phyloP scores from a whole-genome alignment of 2,113 vertebrate species.

The Tauraco erythrolophus region DNA sequence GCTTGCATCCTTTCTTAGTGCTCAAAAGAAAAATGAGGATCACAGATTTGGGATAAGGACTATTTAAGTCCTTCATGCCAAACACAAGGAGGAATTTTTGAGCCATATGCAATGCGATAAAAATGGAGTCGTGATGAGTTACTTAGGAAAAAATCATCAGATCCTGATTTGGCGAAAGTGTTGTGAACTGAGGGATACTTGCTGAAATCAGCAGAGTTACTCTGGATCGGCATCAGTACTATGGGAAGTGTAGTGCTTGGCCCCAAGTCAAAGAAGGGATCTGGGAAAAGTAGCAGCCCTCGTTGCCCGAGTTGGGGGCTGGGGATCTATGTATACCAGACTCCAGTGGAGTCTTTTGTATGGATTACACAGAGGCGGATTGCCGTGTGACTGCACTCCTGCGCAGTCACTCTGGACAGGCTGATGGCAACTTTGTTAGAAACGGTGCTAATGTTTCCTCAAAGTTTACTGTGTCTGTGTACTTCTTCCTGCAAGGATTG shows the following conservation, averaged over 20 bases:
- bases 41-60: not conserved
- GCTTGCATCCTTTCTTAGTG: not conserved
- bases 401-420: not conserved
- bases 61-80: not conserved
- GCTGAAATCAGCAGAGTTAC: not conserved
- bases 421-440: conserved; percentile 11
- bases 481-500: not conserved
- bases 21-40: not conserved
- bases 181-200: not conserved
- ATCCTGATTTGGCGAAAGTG: not conserved
- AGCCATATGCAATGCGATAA: not conserved
- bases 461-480: not conserved
- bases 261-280: not conserved
- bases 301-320: conserved; percentile 12
- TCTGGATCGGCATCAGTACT: not conserved
- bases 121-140: not conserved
- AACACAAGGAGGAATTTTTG: not conserved
- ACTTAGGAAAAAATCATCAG: not conserved
- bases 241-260: not conserved
- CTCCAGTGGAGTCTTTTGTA: conserved; percentile 58
- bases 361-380: conserved; percentile 17
- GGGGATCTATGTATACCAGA: not conserved
- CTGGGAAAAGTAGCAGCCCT: conserved; percentile 38
- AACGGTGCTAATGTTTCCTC: not conserved
- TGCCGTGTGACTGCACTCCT: conserved; percentile 4